phyloP scores from a whole-genome alignment of 2,113 vertebrate species.

The Hydrochoerus hydrochaeris region DNA sequence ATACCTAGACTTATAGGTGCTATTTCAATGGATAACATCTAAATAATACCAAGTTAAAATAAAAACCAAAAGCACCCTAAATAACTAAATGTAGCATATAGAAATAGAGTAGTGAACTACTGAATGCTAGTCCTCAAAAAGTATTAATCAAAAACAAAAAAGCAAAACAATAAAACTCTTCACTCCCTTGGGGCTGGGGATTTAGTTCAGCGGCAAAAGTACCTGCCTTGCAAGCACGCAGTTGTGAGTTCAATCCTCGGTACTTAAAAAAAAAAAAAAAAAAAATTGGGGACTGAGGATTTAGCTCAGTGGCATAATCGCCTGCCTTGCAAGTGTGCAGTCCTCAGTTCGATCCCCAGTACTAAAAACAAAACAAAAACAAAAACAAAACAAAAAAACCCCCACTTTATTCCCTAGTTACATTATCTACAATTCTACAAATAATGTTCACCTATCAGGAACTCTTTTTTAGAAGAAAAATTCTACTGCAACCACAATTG shows the following conservation, averaged over 20 bases:
- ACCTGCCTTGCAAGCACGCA: too few species aligned
- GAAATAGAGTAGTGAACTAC: not conserved
- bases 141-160: not conserved
- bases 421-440: conserved; percentile 20
- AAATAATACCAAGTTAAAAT: conserved; percentile 36
- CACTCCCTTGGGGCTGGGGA: too few species aligned
- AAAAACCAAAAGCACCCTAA: not conserved
- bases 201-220: too few species aligned
- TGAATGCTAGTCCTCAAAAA: conserved; percentile 21
- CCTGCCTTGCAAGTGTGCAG: too few species aligned
- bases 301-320: too few species aligned
- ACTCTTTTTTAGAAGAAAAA: conserved; percentile 38
- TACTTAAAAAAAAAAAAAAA: too few species aligned
- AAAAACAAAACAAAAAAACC: conserved; percentile 53
- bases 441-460: conserved; percentile 48
- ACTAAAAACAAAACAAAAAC: too few species aligned
- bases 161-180: conserved; percentile 39
- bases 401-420: not conserved
- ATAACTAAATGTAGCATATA: not conserved
- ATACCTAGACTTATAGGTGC: not conserved
- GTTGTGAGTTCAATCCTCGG: too few species aligned
- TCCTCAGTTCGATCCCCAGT: too few species aligned
- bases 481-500: not conserved
- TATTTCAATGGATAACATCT: conserved; percentile 4
- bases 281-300: too few species aligned